A percentile compares a stretch with the other conserved stretches of the same genome.
These are phyloP conservation scores for Drosophila melanosoma DNA, from an alignment of 2,888 invertebrate species.

Conservation along the genomic window DNA sequence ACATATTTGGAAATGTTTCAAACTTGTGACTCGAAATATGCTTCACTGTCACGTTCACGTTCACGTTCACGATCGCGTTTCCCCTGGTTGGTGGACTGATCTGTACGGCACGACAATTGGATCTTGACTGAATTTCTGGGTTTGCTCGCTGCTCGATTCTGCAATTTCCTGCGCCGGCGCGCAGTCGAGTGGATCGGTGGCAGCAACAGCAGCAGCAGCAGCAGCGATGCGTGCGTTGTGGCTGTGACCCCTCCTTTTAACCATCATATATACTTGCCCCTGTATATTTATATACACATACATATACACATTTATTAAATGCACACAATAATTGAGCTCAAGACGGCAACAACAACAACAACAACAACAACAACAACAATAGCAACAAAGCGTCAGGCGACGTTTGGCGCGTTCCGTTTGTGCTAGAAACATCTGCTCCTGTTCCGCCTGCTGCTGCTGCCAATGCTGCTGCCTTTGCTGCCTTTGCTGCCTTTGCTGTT, in stretches of 20 bases:
- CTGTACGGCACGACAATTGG: constrained; percentile 64
- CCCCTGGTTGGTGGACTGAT: constrained; percentile 32
- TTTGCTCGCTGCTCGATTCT: constrained; percentile 62
- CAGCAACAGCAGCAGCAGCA: constrained; percentile 30
- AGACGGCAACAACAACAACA: constrained; percentile 54
- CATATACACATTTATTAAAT: constrained; percentile 3
- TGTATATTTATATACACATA: constrained; percentile 33
- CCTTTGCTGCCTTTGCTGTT: constrained; percentile 15
- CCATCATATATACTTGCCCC: constrained; percentile 48
- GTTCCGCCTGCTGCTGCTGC: constrained; percentile 34
- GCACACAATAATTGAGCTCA: constrained; percentile 62
- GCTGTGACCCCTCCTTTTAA: constrained; percentile 40
- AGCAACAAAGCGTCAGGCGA: constrained; percentile 45
- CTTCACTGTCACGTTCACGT: constrained; percentile 20
- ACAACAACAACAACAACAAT: constrained; percentile 21
- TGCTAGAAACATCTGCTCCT: constrained; percentile 83
- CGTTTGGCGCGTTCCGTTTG: constrained; percentile 83
- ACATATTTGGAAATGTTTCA: constrained; percentile 66
- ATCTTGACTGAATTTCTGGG: constrained; percentile 65
- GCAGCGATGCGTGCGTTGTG: constrained; percentile 48
- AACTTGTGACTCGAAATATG: not conserved
- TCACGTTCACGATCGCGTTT: constrained; percentile 6
- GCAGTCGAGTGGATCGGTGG: constrained; percentile 71
- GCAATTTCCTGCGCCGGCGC: constrained; percentile 74
- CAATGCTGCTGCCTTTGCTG: not conserved